Evolutionary conservation across 2,797 vertebrate species (phyloP).

Genomic region (Pseudopleuronectes americanus): DNA sequence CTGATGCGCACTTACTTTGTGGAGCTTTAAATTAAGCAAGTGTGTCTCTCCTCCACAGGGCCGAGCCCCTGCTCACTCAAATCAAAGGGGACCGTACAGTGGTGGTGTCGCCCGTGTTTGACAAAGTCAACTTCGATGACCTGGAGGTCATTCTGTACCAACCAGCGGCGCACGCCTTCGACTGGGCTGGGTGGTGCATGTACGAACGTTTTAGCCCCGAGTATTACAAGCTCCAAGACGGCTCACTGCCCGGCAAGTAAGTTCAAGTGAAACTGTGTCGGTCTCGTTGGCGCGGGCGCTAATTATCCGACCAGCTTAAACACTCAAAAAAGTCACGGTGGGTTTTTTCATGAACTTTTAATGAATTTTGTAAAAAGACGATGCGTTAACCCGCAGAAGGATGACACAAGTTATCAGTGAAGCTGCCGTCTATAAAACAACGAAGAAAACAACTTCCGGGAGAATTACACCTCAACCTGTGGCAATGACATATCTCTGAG

Average conservation of each 20-base stretch:
- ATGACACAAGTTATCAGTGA: no score
- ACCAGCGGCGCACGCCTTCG: constrained; percentile 79
- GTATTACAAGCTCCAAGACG: constrained; percentile 77
- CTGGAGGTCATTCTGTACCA: constrained; percentile 61
- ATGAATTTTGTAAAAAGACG: no score
- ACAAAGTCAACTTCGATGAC: constrained; percentile 79
- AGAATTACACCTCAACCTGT: no score
- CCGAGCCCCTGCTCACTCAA: constrained; percentile 82
- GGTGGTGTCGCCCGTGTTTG: constrained; percentile 84
- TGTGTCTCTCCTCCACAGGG: constrained; percentile 63
- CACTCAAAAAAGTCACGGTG: no score
- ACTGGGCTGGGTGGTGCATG: constrained; percentile 86
- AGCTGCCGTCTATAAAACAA: no score
- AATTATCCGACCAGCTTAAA: no score
- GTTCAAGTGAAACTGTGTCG: constrained; percentile 40
- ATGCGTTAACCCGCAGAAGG: no score
- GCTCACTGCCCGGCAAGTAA: constrained; percentile 83
- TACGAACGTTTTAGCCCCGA: constrained; percentile 74
- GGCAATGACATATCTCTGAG: no score
- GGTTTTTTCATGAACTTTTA: no score
- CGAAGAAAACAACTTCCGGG: no score
- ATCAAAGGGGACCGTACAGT: constrained; percentile 83
- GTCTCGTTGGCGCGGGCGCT: no score
- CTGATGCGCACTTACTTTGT: no score
- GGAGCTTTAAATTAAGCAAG: neutral